These are phyloP conservation scores for Callipepla squamata DNA, from an alignment of 2,113 vertebrate genomes.

Conservation along the genomic window DNA sequence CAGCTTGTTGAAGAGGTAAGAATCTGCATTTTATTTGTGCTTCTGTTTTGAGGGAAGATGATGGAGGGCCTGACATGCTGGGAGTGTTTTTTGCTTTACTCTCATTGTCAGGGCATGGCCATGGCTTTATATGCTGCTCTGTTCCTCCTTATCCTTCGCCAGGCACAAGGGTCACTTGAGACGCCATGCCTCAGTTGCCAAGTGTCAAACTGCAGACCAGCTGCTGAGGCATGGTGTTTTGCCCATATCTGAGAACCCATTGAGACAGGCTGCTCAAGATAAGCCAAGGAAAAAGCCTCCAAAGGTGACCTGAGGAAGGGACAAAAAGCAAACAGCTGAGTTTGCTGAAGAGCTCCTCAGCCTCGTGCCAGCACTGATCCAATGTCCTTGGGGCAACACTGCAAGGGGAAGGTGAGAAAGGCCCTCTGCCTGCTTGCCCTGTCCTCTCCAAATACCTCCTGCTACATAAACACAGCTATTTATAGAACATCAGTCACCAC, in stretches of 20 bases:
- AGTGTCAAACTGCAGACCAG: background rate
- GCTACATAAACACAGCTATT: background rate
- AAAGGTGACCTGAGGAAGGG: background rate
- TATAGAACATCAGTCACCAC: background rate
- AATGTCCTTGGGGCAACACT: background rate
- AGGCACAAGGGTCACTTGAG: background rate
- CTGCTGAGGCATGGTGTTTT: background rate
- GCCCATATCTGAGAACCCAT: background rate
- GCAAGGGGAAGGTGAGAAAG: background rate
- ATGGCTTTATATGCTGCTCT: background rate
- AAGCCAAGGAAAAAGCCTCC: background rate
- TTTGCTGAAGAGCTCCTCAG: background rate
- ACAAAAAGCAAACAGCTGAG: background rate
- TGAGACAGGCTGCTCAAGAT: background rate
- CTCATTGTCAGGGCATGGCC: background rate
- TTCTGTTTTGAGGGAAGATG: background rate
- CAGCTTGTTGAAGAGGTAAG: slow-evolving; percentile 99
- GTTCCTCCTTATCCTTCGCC: background rate
- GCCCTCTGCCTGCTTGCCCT: background rate
- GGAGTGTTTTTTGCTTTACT: background rate
- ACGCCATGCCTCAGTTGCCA: background rate
- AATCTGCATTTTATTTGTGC: background rate
- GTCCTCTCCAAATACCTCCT: background rate
- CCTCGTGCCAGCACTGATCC: rapidly evolving
- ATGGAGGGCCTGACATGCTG: background rate